Conservation (phyloP, 1,140 invertebrate species). For the Diprion similis region DNA sequence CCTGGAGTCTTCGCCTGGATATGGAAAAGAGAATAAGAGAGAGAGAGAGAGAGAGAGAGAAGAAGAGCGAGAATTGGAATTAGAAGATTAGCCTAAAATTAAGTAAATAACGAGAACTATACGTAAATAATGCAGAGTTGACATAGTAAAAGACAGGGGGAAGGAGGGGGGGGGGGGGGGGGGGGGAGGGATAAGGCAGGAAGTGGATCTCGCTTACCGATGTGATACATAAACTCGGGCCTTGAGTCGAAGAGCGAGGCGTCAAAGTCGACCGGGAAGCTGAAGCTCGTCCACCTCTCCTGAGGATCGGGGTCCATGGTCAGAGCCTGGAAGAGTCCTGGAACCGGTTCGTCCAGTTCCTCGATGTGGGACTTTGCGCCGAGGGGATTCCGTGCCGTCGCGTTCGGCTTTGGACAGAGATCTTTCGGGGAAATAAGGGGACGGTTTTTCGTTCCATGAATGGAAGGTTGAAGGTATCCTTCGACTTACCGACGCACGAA, state of each 20-base stretch:
- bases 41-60: not conserved
- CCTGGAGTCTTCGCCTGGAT: not conserved
- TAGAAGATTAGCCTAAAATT: too few relatives aligned
- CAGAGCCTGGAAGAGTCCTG: conserved; percentile 77
- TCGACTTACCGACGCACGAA: conserved; percentile 82
- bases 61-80: not conserved
- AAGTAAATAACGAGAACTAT: too few relatives aligned
- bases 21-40: not conserved
- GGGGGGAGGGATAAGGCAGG: too few relatives aligned
- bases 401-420: conserved; percentile 81
- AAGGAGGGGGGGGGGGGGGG: too few relatives aligned
- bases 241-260: conserved; percentile 20
- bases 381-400: conserved; percentile 65
- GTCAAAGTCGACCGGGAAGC: conserved; percentile 71
- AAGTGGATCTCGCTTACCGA: not conserved
- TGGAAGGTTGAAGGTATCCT: not conserved
- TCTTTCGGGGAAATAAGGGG: conserved; percentile 61
- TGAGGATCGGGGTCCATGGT: conserved; percentile 74
- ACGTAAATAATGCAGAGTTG: too few relatives aligned
- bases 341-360: conserved; percentile 74
- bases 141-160: too few relatives aligned
- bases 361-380: conserved; percentile 82
- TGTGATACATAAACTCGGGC: not conserved
- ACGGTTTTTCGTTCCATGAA: not conserved
- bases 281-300: conserved; percentile 74